Percentiles rank a stretch among this genome's conserved stretches.
phyloP scores from a whole-genome alignment of 2,797 vertebrate species.

The Melanotaenia parkinsoni region DNA sequence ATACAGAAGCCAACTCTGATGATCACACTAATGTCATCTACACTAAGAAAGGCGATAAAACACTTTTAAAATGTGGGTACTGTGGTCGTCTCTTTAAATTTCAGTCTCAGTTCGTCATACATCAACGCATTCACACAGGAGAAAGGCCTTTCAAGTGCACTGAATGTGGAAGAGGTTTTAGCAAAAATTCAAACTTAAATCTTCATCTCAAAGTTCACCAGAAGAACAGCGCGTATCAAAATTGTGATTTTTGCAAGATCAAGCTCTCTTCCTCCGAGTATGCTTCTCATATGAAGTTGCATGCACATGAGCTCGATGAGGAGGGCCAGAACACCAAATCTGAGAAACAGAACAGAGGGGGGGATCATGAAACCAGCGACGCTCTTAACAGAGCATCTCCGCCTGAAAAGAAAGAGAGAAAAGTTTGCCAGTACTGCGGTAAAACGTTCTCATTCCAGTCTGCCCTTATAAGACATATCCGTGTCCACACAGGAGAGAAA shows the following conservation, averaged over 20 bases:
- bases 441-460: constrained; percentile 82
- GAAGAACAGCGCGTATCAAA: constrained; percentile 63
- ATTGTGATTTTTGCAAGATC: constrained; percentile 66
- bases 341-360: constrained; percentile 16
- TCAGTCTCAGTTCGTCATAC: constrained; percentile 81
- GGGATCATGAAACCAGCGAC: not conserved
- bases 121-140: constrained; percentile 83
- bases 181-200: constrained; percentile 82
- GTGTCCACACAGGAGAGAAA: constrained; percentile 85
- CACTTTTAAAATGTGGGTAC: constrained; percentile 70
- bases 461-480: constrained; percentile 81
- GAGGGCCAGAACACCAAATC: constrained; percentile 2
- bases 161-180: constrained; percentile 81
- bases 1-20: constrained; percentile 9
- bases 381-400: not conserved
- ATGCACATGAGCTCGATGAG: constrained; percentile 23
- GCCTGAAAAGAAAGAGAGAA: constrained; percentile 49
- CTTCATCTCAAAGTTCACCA: constrained; percentile 78
- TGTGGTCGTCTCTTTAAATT: constrained; percentile 79
- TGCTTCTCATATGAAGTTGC: constrained; percentile 56
- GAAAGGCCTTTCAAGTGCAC: constrained; percentile 81
- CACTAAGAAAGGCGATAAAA: constrained; percentile 48
- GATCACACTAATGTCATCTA: constrained; percentile 23
- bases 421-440: constrained; percentile 80
- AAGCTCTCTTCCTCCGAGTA: constrained; percentile 63